Evolutionary conservation across 2,113 vertebrate species (phyloP).

Genomic region (Orthonyx spaldingii): DNA sequence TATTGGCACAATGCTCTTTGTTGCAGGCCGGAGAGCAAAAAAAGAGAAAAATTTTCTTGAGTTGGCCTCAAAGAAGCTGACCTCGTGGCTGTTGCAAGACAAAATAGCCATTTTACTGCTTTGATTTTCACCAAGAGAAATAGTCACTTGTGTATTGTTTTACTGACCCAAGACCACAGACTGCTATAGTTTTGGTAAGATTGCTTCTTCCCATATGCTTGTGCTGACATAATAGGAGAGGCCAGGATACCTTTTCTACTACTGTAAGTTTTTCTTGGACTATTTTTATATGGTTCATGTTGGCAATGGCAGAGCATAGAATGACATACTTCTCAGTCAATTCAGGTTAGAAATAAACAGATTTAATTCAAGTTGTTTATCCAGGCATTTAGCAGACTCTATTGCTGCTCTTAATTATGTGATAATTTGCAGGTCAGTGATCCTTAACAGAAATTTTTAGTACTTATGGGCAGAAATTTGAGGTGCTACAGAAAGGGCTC

Average conservation of each 20-base stretch:
- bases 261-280: background rate
- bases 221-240: background rate
- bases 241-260: background rate
- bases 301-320: background rate
- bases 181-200: accelerated
- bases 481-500: background rate
- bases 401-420: background rate
- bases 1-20: background rate
- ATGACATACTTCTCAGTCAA: background rate
- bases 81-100: background rate
- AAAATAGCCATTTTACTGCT: background rate
- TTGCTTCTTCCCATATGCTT: background rate
- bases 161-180: background rate
- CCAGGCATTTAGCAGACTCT: background rate
- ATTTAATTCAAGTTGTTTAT: background rate
- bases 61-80: background rate
- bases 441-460: background rate
- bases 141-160: background rate
- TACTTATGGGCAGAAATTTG: background rate
- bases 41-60: background rate
- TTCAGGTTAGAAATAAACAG: background rate
- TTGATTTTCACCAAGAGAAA: background rate
- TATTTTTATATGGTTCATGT: background rate
- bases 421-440: background rate
- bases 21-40: background rate